Base-by-base conservation (phyloP, 2,888 invertebrate species). In the Mayetiola destructor region DNA sequence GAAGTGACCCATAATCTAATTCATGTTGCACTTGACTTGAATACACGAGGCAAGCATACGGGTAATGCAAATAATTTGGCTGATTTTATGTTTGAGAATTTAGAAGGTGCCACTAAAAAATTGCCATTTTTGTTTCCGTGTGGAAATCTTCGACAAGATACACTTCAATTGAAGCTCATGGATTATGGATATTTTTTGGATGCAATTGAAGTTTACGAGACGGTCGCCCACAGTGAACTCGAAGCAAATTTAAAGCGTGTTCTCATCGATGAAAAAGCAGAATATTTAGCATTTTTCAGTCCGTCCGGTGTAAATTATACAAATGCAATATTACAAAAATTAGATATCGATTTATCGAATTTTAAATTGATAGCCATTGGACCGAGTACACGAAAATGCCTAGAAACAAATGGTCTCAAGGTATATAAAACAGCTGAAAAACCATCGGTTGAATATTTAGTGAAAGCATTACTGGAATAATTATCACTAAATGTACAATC, bases 211-310 rank as follows among this genome's bases (percentile, higher is more conserved):
- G 77, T 78, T 6, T 80, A 79, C 63, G 75, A 77, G 58, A 79
- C 79, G 1, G 68, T 74, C 35, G 66, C 72, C 35, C 76, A 74
- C 67, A 69, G 73, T 0, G 68, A 71, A 59, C 64, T 80, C 56
- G 69, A 66, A 9, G 68, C 69, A 36, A 66, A 71, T 60, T 72
- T 77, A 48, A 68, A 76, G 23, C 61, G 61, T 2, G 65, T 69
- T 1, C 63, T 72, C 0, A 69, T 72, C 8, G 63, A 72, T 2
- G 66, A 68, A 35, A 69, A 76, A 40, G 71, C 77, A 1, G 76
- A 77, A 62, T 77, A 68, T 64, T 63, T 79, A 36, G 75, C 78
- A 2, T 79, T 77, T 67, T 80, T 80, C 61, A 79, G 79, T 62
- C 79, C 80, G 1, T 79, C 79, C 5, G 79, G 79, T 20, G 71